These are phyloP conservation scores for Caradrina clavipalpis DNA, from an alignment of 2,888 invertebrate species.

Conservation along the genomic window DNA sequence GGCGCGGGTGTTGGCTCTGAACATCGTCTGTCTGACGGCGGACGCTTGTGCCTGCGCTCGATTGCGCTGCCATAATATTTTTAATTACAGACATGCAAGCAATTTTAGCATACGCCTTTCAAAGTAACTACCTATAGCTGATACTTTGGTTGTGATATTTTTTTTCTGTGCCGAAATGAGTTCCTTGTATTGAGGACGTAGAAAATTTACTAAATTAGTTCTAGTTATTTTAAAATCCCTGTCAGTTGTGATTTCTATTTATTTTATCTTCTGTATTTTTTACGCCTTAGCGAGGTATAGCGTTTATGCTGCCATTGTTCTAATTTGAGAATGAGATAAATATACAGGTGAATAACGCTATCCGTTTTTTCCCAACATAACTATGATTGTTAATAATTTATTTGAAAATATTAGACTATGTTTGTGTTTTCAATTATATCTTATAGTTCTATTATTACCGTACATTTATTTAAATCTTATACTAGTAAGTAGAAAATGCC, in stretches of 20 bases:
- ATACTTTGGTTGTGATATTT: constrained; percentile 42
- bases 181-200: too few species aligned
- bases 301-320: background rate
- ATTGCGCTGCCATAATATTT: too few species aligned
- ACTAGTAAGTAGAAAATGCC: too few species aligned
- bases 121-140: constrained; percentile 8
- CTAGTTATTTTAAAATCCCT: constrained; percentile 1
- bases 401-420: background rate
- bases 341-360: background rate
- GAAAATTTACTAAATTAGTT: too few species aligned
- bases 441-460: too few species aligned
- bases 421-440: too few species aligned
- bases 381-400: background rate
- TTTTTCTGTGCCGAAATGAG: background rate
- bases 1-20: too few species aligned
- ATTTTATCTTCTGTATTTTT: background rate
- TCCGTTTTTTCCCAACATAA: background rate
- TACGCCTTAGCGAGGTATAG: background rate
- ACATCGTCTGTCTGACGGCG: too few species aligned
- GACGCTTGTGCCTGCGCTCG: too few species aligned
- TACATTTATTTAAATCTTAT: too few species aligned
- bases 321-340: background rate
- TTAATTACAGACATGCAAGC: too few species aligned
- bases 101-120: too few species aligned
- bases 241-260: background rate